Base-by-base conservation (phyloP, 2,888 invertebrate genomes). In the Hesperia comma region DNA sequence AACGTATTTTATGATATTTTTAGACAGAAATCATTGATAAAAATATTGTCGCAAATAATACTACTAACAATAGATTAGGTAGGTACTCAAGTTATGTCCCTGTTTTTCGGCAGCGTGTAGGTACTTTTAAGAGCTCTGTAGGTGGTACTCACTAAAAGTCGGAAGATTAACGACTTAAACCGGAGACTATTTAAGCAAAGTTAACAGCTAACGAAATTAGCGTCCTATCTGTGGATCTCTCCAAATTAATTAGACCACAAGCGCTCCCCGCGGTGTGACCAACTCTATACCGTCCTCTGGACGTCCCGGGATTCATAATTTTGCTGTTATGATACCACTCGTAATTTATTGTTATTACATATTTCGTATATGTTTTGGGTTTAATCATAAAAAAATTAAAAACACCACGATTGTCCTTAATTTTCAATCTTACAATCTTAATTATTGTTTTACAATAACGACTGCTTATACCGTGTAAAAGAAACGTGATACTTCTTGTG, bases 151-250 rank as follows among this genome's bases (percentile, higher is more conserved):
- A 77, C 80, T 81, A 83, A 75, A 79, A 77, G 75, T 75, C 76
- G 75, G 72, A 84, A 88, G 89, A 92, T 90, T 86, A 91, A 92
- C 81, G 78, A 78, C 81, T 79, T 82, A 86, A 88, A 85, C 82
- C 78, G 79, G 76, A 79, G 82, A 84, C 83, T 84, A 80, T 86
- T 89, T 86, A 88, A 87, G 77, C 82, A 81, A 88, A 89, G 80
- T 86, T 87, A 86, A 88, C 87, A 86, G 85, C 86, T 90, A 91
- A 90, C 90, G 77, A 85, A 92, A 92, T 92, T 91, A 91, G 88
- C 81, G 76, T 81, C 81, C 83, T 90, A 92, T 92, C 92, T 89
- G 86, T 85, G 89, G 84, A 91, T 92, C 91, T 85, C 84, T 84
- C 83, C 84, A 88, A 91, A 91, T 92, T 92, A 92, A 92, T 91